Base-by-base conservation (phyloP, 2,888 invertebrate genomes). In the Ctena decussata region DNA sequence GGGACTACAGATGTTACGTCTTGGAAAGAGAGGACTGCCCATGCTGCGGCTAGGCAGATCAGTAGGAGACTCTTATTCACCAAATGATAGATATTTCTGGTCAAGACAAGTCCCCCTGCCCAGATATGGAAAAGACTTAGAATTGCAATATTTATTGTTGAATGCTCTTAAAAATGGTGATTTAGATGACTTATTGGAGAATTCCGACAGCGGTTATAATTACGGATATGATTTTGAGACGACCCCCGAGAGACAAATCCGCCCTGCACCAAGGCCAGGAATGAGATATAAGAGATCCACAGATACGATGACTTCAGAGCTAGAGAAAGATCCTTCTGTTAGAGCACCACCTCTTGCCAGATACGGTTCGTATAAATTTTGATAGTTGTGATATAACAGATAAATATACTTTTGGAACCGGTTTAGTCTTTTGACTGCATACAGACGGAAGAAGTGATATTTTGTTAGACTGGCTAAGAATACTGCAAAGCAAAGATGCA, bases 1-100 rank as follows among this genome's bases (percentile, higher is more conserved):
- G 24, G 93, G 93, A 5, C 85, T 93, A 32, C 91, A 93, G 35
- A 93, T 93, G 93, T 80, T 93, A 18, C 82, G 93, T 5, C 83
- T 93, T 21, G 93, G 93, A 11, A 93, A 93, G 80, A 84, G 93
- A 41, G 88, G 87, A 6, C 84, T 91, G 65, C 90, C 90, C 0
- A 91, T 91, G 88, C 78, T 92, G 6, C 80, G 92, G 53, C 81
- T 93, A 11, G 92, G 92, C 0, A 79, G 92, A 27, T 85, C 90
- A 1, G 78, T 71, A 41, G 73, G 69, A 24, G 80, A 77, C 24
- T 69, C 77, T 39, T 57, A 60, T 6, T 37, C 84, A 18, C 78
- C 82, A 12, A 88, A 86, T 21, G 89, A 88, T 6, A 80, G 82
- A 32, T 87, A 89, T 46, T 46, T 89, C 15, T 46, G 87, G 41